Base-by-base conservation (phyloP, 2,113 vertebrate species). In the Campylomormyrus tamandua region DNA sequence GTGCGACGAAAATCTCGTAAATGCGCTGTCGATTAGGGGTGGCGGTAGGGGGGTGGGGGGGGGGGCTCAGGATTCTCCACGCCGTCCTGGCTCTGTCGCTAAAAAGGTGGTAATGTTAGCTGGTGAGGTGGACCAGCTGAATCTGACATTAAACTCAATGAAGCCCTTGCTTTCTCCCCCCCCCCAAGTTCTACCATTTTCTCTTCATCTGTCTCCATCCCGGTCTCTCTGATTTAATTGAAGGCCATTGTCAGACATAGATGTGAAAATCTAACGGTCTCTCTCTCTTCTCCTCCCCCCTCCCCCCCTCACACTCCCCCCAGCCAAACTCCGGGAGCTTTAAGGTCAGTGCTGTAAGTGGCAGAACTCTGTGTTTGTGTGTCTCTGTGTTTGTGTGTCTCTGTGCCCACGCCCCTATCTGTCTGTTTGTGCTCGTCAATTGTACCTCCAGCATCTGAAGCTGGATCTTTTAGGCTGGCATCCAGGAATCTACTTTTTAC, bases 291-390 rank as follows among this genome's bases (percentile, higher is more conserved):
- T 21, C 85, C 9, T 3, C 56, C 49, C 91, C 89, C 2, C 6
- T 50, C 49, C 91, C 88, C 2, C 6, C 66, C 77, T 56, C 0
- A 62, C 77, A 86, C 49, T 74, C 48, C 89, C 70, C 52, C 90
- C 90, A 94, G 94, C 97, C 97, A 95, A 98, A 98, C 98, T 99
- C 98, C 97, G 98, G 98, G 98, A 99, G 98, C 96, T 99, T 99
- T 97, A 99, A 99, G 98, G 98, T 99, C 96, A 98, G 98, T 98
- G 96, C 92, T 94, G 92, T 89, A 39, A 93, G 92, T 96, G 94
- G 93, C 93, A 93, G 93, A 93, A 89, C 90, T 92, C 90, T 92
- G 90, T 90, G 87, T 87, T 66, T 92, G 3, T 52, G 13, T 52
- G 87, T 88, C 56, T 92, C 3, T 52, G 15, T 52, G 90, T 94